Evolutionary conservation across 2,797 vertebrate species (phyloP), one percentile per base, ranked within the genome.

Genomic region (Aplochiton taeniatus): DNA sequence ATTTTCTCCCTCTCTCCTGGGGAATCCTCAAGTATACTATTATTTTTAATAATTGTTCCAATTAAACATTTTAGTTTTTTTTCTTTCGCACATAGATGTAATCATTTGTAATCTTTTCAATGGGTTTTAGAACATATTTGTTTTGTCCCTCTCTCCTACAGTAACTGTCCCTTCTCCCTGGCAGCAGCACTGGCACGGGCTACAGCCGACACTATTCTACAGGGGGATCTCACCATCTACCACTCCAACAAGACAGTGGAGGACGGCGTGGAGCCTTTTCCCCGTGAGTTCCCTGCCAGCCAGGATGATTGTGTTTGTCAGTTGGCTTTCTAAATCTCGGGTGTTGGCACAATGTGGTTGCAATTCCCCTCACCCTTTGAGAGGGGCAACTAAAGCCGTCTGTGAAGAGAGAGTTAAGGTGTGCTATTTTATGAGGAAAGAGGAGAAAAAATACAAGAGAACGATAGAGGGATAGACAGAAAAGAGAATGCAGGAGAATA

Each of bases 141-240:
- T 1, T 14, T 46, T 47, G 52, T 69, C 18, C 43, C 8, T 53
- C 44, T 54, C 16, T 52, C 11, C 69, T 50, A 65, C 87, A 93
- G 92, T 85, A 93, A 93, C 57, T 97, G 96, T 64, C 96, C 96
- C 0, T 99, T 96, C 61, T 95, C 96, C 76, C 87, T 98, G 95
- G 96, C 96, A 16, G 93, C 96, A n/a, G 96, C 94, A 31, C 80
- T 99, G 85, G 95, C 97, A 55, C 92, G 96, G 80, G 94, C 95
- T 52, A 96, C 97, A 0, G 91, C 96, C 19, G 96, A 97, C 74
- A 94, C 93, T 81, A 83, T 99, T 63, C 93, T 97, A 52, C 95
- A 96, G 91, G 93, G 90, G 0, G 96, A 99, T 83, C 95, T 99
- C 73, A 92, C 96, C 1, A 85, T 89, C 47, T 93, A 93, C 83